Evolutionary conservation across 2,797 vertebrate species (phyloP), one percentile per base, ranked within the genome.

Genomic region (Ctenochaetus hawaiiensis): DNA sequence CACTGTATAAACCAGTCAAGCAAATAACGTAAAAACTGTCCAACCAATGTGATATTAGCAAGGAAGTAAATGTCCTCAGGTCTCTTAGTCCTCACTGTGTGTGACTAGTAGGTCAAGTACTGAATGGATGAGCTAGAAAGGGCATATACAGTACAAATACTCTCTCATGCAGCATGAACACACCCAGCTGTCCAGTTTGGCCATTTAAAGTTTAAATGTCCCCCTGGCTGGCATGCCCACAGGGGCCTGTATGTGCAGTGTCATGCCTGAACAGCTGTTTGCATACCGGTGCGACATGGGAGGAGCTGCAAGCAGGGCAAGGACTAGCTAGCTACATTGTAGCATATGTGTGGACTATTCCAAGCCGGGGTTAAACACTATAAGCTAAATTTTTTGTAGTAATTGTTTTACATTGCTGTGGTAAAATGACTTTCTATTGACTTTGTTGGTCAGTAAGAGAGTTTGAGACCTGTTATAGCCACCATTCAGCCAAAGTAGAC

Each of bases 131-230:
- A 78, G 53, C 23, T 8, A 2, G 7, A 49, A 58, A 26, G 57
- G 48, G 53, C 54, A 61, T 52, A 70, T 20, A 66, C 54, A 52
- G 51, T 68, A 2, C 56, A 62, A 57, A 45, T 44, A 54, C 67
- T 72, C 72, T 41, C 78, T 49, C 62, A 66, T 8, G 2, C 67
- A 60, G 45, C 34, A n/a, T 20, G 17, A 39, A 75, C 76, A 69
- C 76, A 62, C 69, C 72, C 91, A 96, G 96, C 95, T 91, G 96
- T 48, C 75, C 77, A 6, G 13, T 53, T 47, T 0, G 87, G 89
- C 73, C 80, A 94, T 96, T 95, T 96, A 96, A 96, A 95, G 65
- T 95, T 96, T 96, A 95, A 96, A 97, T 90, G 95, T 43, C 94
- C 92, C 2, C 3, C 26, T 41, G 43, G 71, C 69, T 44, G 71